Percentiles rank a stretch among this genome's conserved stretches.
Evolutionary conservation across 2,888 invertebrate genomes (phyloP).

Genomic region (Dexiosoma caninum): DNA sequence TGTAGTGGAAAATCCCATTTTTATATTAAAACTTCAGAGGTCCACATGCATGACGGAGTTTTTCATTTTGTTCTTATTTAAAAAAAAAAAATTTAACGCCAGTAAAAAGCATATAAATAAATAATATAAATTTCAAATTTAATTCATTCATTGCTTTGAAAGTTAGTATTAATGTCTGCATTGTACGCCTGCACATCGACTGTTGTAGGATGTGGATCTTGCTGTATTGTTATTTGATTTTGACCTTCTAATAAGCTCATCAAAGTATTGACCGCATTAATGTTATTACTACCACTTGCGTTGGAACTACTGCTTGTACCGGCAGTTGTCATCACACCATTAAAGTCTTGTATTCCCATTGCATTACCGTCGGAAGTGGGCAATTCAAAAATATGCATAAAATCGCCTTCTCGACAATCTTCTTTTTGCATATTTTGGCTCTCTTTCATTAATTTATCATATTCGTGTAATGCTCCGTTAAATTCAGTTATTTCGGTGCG

Average conservation of each 20-base stretch:
- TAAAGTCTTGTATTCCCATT: slow-evolving; percentile 53
- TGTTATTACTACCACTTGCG: slow-evolving; percentile 10
- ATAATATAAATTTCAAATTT: not conserved
- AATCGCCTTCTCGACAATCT: slow-evolving; percentile 74
- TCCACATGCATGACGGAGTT: too few relatives aligned
- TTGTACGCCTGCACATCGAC: slow-evolving; percentile 47
- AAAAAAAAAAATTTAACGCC: too few relatives aligned
- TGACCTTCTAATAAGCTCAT: slow-evolving; percentile 55
- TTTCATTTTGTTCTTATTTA: too few relatives aligned
- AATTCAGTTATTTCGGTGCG: slow-evolving; percentile 75
- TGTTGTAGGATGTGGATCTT: slow-evolving; percentile 30
- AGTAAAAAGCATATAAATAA: too few relatives aligned
- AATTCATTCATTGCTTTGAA: slow-evolving; percentile 48
- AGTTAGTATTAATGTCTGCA: slow-evolving; percentile 45
- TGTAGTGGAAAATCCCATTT: too few relatives aligned
- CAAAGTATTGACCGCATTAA: slow-evolving; percentile 42
- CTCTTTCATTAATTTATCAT: slow-evolving; percentile 77
- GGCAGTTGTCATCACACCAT: not conserved
- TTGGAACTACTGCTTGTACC: not conserved
- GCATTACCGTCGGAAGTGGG: slow-evolving; percentile 65
- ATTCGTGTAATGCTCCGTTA: slow-evolving; percentile 74
- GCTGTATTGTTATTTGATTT: slow-evolving; percentile 53
- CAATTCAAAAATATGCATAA: slow-evolving; percentile 74
- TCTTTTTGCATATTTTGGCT: slow-evolving; percentile 76
- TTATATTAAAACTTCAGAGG: too few relatives aligned